Evolutionary conservation across 2,797 vertebrate species (phyloP), one percentile per base, ranked within the genome.

Genomic region (Phoxinus dragarum): DNA sequence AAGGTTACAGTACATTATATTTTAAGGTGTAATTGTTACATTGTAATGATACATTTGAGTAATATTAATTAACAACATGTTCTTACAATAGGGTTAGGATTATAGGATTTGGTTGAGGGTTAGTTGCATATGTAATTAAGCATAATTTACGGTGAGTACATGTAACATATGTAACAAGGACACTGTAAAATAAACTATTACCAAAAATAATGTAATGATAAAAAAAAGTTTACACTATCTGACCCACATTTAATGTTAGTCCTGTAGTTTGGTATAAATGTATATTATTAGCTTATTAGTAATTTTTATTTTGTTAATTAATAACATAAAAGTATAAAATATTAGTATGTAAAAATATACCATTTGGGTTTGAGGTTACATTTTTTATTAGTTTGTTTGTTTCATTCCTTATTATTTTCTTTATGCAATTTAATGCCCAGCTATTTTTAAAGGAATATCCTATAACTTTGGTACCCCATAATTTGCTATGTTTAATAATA

Each of bases 371-470:
- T 71, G 81, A 89, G 72, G 23, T 85, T 87, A 83, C 5, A 68
- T n/a, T 86, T 76, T 86, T n/a, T 31, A 81, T 72, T 42, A 72
- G 42, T 82, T 61, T 75, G 56, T 36, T 79, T 34, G 64, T 87
- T 84, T 66, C 44, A 80, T 54, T 54, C 52, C 86, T 80, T 81
- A 75, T 87, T 85, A 87, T 78, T 86, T 86, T 84, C 74, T 49
- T 84, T 52, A 87, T 67, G 82, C 56, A 82, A 79, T 81, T 64
- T 16, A 80, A 81, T 81, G 76, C 61, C 34, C 52, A 36, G 52
- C 36, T 16, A 64, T 69, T 85, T 74, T 34, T 34, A 52, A 75
- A 56, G 49, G 8, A 23, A 75, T 75, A 14, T 54, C 6, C 27
- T 54, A 49, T 16, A 0, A 16, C 11, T 61, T 12, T 27, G 10